Evolutionary conservation across 2,113 vertebrate genomes (phyloP).

Genomic region (Monopterus albus): DNA sequence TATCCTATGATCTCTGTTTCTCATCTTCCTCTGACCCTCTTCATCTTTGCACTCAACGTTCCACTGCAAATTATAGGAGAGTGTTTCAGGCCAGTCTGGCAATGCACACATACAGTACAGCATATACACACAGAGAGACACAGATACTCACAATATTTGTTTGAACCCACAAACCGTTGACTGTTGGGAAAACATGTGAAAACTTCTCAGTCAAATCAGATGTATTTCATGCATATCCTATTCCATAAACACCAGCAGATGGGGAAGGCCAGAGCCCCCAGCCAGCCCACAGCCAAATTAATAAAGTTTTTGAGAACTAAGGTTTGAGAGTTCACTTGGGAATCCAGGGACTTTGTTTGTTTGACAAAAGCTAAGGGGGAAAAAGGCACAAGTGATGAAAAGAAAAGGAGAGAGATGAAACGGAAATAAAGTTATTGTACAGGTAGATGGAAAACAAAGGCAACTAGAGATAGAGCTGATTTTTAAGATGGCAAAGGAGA

Average conservation of each 20-base stretch:
- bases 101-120: slow-evolving; percentile 35
- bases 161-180: slow-evolving; percentile 55
- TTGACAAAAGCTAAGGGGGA: slow-evolving; percentile 42
- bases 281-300: slow-evolving; percentile 52
- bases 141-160: slow-evolving; percentile 47
- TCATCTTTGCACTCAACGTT: slow-evolving; percentile 60
- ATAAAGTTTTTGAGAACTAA: slow-evolving; percentile 59
- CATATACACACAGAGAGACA: slow-evolving; percentile 17
- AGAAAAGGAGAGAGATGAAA: not conserved
- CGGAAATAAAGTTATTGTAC: not conserved
- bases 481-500: slow-evolving; percentile 14
- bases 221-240: slow-evolving; percentile 62
- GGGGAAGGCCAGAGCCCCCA: slow-evolving; percentile 1
- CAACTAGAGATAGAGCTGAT: slow-evolving; percentile 1
- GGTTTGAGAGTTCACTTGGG: slow-evolving; percentile 39
- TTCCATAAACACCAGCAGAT: slow-evolving; percentile 66
- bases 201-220: slow-evolving; percentile 59
- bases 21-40: slow-evolving; percentile 36
- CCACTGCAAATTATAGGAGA: slow-evolving; percentile 55
- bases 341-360: slow-evolving; percentile 49
- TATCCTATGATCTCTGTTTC: slow-evolving; percentile 40
- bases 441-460: slow-evolving; percentile 23
- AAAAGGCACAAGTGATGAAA: not conserved
- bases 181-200: slow-evolving; percentile 66
- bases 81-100: slow-evolving; percentile 48